Conservation (phyloP, 2,797 vertebrate species). For the Loris lydekkerianus region DNA sequence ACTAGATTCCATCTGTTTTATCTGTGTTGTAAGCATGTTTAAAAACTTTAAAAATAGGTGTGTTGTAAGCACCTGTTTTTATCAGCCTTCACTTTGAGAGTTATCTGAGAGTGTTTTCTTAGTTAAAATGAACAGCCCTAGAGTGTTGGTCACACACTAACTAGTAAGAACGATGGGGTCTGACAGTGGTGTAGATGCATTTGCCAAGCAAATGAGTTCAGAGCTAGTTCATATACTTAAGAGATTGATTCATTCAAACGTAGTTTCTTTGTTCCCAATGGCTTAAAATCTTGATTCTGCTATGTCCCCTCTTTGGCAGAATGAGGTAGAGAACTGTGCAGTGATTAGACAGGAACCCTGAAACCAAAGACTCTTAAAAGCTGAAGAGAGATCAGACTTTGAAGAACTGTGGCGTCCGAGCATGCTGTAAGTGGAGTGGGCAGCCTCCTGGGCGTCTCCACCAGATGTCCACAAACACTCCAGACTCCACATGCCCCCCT, state of each 20-base stretch:
- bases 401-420: constrained; percentile 80
- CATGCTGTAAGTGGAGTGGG: constrained; percentile 82
- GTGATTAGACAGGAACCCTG: constrained; percentile 83
- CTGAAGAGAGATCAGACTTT: constrained; percentile 82
- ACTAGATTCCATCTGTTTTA: not conserved
- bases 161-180: not conserved
- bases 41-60: not conserved
- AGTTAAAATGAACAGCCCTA: not conserved
- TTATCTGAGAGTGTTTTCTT: not conserved
- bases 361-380: constrained; percentile 84
- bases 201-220: not conserved
- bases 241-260: constrained; percentile 1
- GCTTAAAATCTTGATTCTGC: constrained; percentile 80
- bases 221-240: not conserved
- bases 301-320: constrained; percentile 84
- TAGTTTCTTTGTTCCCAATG: constrained; percentile 71
- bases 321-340: constrained; percentile 84
- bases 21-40: not conserved
- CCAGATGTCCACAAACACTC: constrained; percentile 67
- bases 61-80: not conserved
- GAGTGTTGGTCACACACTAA: not conserved
- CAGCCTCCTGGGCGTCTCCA: constrained; percentile 69
- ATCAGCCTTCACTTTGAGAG: not conserved
- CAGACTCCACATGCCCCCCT: not conserved
- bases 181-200: not conserved